phyloP scores from a whole-genome alignment of 2,888 invertebrate genomes.

The Lysandra bellargus region DNA sequence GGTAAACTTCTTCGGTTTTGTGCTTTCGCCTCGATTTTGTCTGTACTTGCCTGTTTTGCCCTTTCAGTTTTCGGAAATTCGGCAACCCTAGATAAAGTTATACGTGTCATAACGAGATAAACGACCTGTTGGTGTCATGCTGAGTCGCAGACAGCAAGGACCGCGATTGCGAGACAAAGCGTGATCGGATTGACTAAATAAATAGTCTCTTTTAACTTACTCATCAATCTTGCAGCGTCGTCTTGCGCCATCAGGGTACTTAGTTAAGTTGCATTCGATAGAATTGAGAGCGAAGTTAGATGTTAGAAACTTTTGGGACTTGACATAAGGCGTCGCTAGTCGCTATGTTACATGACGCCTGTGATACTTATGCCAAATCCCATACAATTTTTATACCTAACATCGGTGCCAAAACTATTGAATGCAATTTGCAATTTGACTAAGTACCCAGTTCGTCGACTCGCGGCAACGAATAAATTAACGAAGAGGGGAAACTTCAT shows the following conservation, averaged over 20 bases:
- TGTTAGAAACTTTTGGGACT: too few relatives aligned
- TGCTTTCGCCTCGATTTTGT: neutral
- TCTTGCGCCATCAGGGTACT: slow-evolving; percentile 58
- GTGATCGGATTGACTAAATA: slow-evolving; percentile 76
- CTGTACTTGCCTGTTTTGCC: neutral
- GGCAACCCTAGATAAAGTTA: neutral
- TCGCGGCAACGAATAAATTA: slow-evolving; percentile 47
- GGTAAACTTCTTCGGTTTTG: neutral
- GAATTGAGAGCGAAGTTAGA: too few relatives aligned
- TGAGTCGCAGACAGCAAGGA: slow-evolving; percentile 55
- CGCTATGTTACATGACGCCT: too few relatives aligned
- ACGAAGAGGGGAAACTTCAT: slow-evolving; percentile 11
- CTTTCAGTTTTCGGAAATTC: neutral
- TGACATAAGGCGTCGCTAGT: too few relatives aligned
- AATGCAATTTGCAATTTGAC: neutral
- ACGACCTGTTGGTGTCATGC: slow-evolving; percentile 25
- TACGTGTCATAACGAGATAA: slow-evolving; percentile 27
- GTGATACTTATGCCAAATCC: too few relatives aligned
- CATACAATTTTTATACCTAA: too few relatives aligned
- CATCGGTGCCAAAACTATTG: too few relatives aligned
- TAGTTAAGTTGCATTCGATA: neutral
- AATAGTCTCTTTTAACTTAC: slow-evolving; percentile 69
- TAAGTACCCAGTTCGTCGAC: slow-evolving; percentile 57
- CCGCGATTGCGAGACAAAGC: slow-evolving; percentile 72
- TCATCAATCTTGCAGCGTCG: slow-evolving; percentile 73